phyloP scores from a whole-genome alignment of 2,797 vertebrate genomes.

The Carapus acus region DNA sequence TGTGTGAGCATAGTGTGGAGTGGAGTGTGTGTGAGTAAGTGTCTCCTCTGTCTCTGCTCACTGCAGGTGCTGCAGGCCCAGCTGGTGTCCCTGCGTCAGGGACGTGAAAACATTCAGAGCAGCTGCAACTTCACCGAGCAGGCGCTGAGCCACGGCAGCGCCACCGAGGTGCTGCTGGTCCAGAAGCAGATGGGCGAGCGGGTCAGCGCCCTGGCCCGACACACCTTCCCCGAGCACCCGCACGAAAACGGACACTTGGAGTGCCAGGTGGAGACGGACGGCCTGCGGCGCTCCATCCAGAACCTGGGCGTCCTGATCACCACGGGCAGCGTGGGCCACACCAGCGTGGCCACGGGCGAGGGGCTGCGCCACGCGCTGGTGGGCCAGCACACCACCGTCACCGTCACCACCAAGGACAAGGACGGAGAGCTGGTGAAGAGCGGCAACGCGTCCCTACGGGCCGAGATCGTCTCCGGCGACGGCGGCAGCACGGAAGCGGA shows the following conservation, averaged over 20 bases:
- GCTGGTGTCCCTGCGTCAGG: slow-evolving; percentile 80
- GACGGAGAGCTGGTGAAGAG: slow-evolving; percentile 86
- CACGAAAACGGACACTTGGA: slow-evolving; percentile 90
- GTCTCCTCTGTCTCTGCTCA: not conserved
- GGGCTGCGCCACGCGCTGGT: slow-evolving; percentile 86
- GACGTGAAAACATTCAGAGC: slow-evolving; percentile 91
- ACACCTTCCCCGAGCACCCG: slow-evolving; percentile 82
- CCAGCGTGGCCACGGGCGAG: slow-evolving; percentile 88
- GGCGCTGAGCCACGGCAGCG: slow-evolving; percentile 77
- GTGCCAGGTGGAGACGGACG: slow-evolving; percentile 85
- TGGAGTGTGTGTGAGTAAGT: no score
- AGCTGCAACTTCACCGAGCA: slow-evolving; percentile 93
- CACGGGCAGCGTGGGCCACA: slow-evolving; percentile 84
- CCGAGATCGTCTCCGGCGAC: slow-evolving; percentile 74
- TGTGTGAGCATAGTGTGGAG: no score
- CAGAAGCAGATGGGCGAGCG: slow-evolving; percentile 93
- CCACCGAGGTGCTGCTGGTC: slow-evolving; percentile 84
- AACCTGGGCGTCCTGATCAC: slow-evolving; percentile 88
- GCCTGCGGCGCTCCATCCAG: slow-evolving; percentile 86
- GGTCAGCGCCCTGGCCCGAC: slow-evolving; percentile 80
- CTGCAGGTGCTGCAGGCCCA: slow-evolving; percentile 83
- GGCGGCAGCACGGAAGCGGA: slow-evolving; percentile 72
- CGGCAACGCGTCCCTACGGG: slow-evolving; percentile 81
- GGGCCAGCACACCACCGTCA: slow-evolving; percentile 82
- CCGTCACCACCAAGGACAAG: slow-evolving; percentile 94